Percentiles rank a stretch among this genome's conserved stretches.
Evolutionary conservation across 2,888 invertebrate species (phyloP).

Genomic region (Catonia carolina): DNA sequence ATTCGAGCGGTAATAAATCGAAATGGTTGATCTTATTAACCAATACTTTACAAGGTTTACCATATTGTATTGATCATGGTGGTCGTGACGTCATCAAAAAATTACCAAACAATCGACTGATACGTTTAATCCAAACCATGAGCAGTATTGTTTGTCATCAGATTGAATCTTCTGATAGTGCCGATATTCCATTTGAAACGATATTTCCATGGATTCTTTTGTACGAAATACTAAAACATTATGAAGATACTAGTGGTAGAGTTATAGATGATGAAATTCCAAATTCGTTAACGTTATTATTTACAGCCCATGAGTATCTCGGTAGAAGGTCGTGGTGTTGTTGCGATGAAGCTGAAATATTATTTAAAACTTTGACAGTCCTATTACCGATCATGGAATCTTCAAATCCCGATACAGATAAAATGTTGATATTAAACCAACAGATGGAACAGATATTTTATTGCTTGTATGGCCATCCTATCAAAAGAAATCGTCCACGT

Average conservation of each 20-base stretch:
- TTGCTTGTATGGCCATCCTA: constrained; percentile 80
- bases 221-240: constrained; percentile 66
- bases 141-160: constrained; percentile 70
- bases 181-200: constrained; percentile 60
- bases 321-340: constrained; percentile 74
- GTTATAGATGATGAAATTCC: constrained; percentile 45
- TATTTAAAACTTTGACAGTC: constrained; percentile 70
- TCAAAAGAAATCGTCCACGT: constrained; percentile 54
- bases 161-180: constrained; percentile 60
- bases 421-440: constrained; percentile 56
- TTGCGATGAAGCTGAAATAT: constrained; percentile 65
- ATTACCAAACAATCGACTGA: constrained; percentile 52
- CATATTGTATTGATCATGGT: constrained; percentile 50
- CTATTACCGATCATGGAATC: constrained; percentile 55
- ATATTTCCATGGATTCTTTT: constrained; percentile 77
- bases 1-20: constrained; percentile 36
- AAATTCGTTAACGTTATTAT: constrained; percentile 66
- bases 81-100: constrained; percentile 46
- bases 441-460: constrained; percentile 79
- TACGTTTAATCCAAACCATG: constrained; percentile 65
- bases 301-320: constrained; percentile 77
- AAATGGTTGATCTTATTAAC: constrained; percentile 36
- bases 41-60: constrained; percentile 45
- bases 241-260: constrained; percentile 6
- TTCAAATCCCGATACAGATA: constrained; percentile 27